phyloP scores from a whole-genome alignment of 2,113 vertebrate species.

The Oreochromis niloticus region DNA sequence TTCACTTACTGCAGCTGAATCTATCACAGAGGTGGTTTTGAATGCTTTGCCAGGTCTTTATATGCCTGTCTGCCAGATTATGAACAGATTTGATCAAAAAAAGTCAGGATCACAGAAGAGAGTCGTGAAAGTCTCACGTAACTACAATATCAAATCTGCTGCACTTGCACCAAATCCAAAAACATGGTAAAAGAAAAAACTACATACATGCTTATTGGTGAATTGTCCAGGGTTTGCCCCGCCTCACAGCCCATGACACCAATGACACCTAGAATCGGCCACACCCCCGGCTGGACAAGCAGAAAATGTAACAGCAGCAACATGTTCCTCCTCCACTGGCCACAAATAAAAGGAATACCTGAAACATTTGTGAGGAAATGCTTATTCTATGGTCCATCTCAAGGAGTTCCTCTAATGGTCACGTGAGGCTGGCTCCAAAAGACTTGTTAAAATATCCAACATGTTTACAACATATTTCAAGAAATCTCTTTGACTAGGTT shows the following conservation, averaged over 20 bases:
- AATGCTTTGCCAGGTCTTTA: not conserved
- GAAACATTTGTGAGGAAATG: not conserved
- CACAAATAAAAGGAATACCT: not conserved
- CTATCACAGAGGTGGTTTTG: not conserved
- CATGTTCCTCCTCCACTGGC: not conserved
- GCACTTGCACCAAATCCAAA: not conserved
- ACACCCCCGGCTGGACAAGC: not conserved
- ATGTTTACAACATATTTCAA: not conserved
- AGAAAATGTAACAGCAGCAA: not conserved
- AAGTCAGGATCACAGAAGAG: not conserved
- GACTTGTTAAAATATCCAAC: not conserved
- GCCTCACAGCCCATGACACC: rapidly evolving
- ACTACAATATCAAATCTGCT: not conserved
- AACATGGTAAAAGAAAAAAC: no score
- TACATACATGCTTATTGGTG: rapidly evolving
- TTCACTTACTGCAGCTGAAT: not conserved
- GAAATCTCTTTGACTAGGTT: not conserved
- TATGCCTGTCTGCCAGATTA: not conserved
- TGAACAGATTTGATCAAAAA: not conserved
- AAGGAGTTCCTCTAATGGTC: not conserved
- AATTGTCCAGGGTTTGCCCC: not conserved
- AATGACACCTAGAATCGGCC: not conserved
- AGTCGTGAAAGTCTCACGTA: not conserved
- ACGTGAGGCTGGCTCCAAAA: not conserved
- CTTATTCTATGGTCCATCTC: not conserved